Conservation (phyloP, 37 sponge, comb jelly and placozoan genomes). For the Agelas oroides region DNA sequence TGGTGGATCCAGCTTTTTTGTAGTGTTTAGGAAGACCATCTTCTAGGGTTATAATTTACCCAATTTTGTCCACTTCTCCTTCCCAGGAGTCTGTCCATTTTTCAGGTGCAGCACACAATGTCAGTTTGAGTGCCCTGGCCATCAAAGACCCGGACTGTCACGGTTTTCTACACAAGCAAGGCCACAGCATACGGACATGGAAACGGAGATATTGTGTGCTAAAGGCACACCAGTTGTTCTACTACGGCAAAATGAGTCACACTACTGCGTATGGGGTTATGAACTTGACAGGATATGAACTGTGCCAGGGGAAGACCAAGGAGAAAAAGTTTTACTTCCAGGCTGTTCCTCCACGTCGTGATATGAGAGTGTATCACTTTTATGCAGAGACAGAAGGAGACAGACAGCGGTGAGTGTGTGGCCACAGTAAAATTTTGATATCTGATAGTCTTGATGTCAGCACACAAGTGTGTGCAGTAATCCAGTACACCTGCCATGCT, state of each 20-base stretch:
- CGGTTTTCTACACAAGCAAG: constrained; percentile 61
- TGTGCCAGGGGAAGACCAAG: constrained; percentile 9
- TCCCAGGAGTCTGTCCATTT: constrained; percentile 39
- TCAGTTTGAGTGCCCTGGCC: constrained; percentile 51
- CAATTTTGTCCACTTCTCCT: too few species aligned
- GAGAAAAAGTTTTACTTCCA: constrained; percentile 39
- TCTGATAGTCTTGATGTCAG: too few species aligned
- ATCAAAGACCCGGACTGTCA: constrained; percentile 64
- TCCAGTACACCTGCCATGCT: too few species aligned
- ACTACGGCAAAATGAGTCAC: constrained; percentile 55
- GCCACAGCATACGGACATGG: constrained; percentile 22
- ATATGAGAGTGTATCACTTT: constrained; percentile 38
- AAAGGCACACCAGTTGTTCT: constrained; percentile 49
- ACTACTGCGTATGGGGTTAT: constrained; percentile 59
- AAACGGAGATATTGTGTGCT: constrained; percentile 64
- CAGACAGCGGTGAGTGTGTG: constrained; percentile 42
- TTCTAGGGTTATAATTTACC: too few species aligned
- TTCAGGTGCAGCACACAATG: constrained; percentile 57
- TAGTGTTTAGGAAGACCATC: too few species aligned
- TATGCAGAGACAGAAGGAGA: constrained; percentile 50
- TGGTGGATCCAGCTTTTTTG: too few species aligned
- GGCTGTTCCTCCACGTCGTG: constrained; percentile 17
- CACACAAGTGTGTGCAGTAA: too few species aligned
- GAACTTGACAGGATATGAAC: constrained; percentile 35
- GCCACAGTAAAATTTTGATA: too few species aligned